phyloP scores from a whole-genome alignment of 2,113 vertebrate genomes.

The Vicugna pacos region DNA sequence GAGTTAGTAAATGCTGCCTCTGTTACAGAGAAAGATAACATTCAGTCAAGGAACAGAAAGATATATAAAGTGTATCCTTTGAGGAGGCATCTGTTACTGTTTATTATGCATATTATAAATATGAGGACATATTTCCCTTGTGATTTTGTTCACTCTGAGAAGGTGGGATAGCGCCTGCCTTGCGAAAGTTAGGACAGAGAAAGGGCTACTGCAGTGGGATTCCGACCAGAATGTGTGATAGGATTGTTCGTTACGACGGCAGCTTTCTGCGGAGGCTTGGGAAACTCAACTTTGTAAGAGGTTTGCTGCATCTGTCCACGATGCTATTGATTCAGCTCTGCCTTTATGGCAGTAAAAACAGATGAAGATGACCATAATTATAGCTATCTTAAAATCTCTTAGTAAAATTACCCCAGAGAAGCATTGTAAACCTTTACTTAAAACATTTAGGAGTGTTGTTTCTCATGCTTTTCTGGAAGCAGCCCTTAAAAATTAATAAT shows the following conservation, averaged over 20 bases:
- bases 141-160: not conserved
- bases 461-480: conserved; percentile 26
- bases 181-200: not conserved
- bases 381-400: conserved; percentile 4
- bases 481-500: conserved; percentile 65
- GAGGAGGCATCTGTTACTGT: not conserved
- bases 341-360: conserved; percentile 11
- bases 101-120: not conserved
- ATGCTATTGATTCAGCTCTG: not conserved
- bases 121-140: not conserved
- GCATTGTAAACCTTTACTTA: conserved; percentile 55
- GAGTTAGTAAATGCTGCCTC: not conserved
- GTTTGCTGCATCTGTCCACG: not conserved
- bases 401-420: conserved; percentile 57
- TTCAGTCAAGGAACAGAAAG: not conserved
- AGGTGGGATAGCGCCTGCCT: not conserved
- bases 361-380: not conserved
- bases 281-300: not conserved
- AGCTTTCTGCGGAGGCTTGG: not conserved
- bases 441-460: conserved; percentile 33
- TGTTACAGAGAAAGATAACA: not conserved
- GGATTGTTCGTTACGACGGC: not conserved
- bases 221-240: not conserved
- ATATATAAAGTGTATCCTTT: not conserved
- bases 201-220: not conserved